A percentile compares a stretch with the other conserved stretches of the same genome.
These are phyloP conservation scores for Ceratoteleas bidentatus DNA, from an alignment of 1,140 invertebrate species.

Conservation along the genomic window DNA sequence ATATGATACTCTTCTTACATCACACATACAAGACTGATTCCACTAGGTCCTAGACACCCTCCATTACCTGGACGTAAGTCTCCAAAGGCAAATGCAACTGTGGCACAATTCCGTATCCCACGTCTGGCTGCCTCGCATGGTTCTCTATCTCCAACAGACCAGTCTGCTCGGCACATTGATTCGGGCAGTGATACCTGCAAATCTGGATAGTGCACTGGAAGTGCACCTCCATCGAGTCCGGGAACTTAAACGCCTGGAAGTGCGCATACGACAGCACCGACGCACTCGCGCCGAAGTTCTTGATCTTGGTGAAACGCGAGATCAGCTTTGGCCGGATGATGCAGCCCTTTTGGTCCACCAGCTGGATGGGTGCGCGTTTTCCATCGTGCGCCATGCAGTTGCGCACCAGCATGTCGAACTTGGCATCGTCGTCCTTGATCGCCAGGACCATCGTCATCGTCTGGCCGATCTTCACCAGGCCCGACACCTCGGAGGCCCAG, in stretches of 20 bases:
- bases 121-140: constrained; percentile 83
- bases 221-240: constrained; percentile 97
- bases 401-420: constrained; percentile 97
- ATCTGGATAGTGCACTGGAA: constrained; percentile 98
- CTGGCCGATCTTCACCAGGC: constrained; percentile 96
- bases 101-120: constrained; percentile 85
- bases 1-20: too few relatives aligned
- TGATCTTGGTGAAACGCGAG: constrained; percentile 97
- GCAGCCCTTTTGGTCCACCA: constrained; percentile 96
- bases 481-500: constrained; percentile 97
- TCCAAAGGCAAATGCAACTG: constrained; percentile 83
- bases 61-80: constrained; percentile 84
- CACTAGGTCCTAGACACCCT: too few relatives aligned
- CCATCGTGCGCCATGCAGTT: constrained; percentile 97
- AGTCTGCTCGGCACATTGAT: constrained; percentile 89
- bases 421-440: constrained; percentile 97
- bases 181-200: constrained; percentile 95
- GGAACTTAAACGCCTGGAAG: constrained; percentile 98
- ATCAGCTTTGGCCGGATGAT: constrained; percentile 96
- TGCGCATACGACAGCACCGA: constrained; percentile 96
- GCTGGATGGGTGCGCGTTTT: constrained; percentile 94
- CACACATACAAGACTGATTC: too few relatives aligned
- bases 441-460: constrained; percentile 98
- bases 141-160: constrained; percentile 77
- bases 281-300: constrained; percentile 96